A percentile compares a stretch with the other conserved stretches of the same genome.
Evolutionary conservation across 2,797 vertebrate genomes (phyloP).

Genomic region (Acomys russatus): DNA sequence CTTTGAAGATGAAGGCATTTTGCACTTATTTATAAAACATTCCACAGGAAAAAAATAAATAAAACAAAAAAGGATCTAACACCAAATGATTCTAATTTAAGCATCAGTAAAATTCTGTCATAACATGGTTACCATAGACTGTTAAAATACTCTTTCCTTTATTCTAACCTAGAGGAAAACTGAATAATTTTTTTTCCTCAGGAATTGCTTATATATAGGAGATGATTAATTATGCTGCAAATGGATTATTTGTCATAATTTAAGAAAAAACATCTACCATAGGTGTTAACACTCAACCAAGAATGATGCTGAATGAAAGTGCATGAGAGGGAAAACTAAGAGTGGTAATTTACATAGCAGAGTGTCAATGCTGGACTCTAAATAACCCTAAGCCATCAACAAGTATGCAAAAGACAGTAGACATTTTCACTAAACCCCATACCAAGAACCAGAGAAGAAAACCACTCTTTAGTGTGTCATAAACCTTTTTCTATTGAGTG

Average conservation of each 20-base stretch:
- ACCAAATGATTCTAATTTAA: slow-evolving; percentile 8
- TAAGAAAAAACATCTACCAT: background rate
- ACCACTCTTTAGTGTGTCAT: background rate
- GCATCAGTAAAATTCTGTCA: background rate
- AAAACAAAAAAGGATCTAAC: slow-evolving; percentile 17
- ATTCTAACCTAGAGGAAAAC: background rate
- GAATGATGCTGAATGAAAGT: background rate
- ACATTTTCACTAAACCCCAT: background rate
- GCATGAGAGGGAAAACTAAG: background rate
- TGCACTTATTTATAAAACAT: slow-evolving; percentile 27
- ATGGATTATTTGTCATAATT: background rate
- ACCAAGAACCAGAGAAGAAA: background rate
- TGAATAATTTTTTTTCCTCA: background rate
- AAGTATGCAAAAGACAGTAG: background rate
- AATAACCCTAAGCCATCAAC: slow-evolving; percentile 2
- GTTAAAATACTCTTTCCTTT: background rate
- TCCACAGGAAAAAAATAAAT: background rate
- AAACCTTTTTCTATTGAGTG: background rate
- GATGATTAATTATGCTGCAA: background rate
- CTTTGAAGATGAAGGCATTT: slow-evolving; percentile 31
- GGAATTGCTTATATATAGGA: background rate
- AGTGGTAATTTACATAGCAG: background rate
- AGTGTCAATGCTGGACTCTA: background rate
- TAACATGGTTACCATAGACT: background rate
- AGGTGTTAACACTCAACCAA: background rate